Conservation (phyloP, 1,140 invertebrate species). For the Scaptodrosophila lebanonensis region DNA sequence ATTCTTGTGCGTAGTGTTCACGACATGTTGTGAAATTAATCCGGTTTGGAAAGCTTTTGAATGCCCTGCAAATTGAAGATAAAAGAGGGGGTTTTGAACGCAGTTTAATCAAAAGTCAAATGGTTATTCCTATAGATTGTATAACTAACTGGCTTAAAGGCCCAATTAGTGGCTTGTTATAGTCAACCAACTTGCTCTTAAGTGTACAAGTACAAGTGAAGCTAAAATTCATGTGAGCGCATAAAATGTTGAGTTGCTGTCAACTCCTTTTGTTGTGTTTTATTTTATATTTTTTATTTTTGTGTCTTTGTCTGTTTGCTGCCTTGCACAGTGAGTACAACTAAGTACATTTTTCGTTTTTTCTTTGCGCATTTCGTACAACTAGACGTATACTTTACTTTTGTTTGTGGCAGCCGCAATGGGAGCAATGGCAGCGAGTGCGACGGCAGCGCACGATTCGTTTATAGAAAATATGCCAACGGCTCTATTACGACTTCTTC, state of each 20-base stretch:
- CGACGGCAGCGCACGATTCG: constrained; percentile 49
- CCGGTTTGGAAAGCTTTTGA: no score
- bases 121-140: no score
- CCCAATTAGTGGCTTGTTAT: no score
- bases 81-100: no score
- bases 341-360: not conserved
- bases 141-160: no score
- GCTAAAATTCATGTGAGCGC: constrained; percentile 42
- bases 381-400: constrained; percentile 60
- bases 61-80: no score
- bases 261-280: not conserved
- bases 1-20: no score
- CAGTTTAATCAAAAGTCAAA: no score
- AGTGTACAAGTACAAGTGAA: constrained; percentile 46
- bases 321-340: not conserved
- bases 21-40: no score
- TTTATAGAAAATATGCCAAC: constrained; percentile 74
- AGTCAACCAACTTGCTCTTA: constrained; percentile 57
- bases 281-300: no score
- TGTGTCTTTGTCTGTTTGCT: not conserved
- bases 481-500: constrained; percentile 71
- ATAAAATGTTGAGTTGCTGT: constrained; percentile 29
- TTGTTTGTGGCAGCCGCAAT: constrained; percentile 27
- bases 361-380: constrained; percentile 38
- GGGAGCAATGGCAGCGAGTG: no score